A percentile compares a stretch with the other conserved stretches of the same genome.
phyloP scores from a whole-genome alignment of 2,113 vertebrate species.

The Semnornis frantzii region DNA sequence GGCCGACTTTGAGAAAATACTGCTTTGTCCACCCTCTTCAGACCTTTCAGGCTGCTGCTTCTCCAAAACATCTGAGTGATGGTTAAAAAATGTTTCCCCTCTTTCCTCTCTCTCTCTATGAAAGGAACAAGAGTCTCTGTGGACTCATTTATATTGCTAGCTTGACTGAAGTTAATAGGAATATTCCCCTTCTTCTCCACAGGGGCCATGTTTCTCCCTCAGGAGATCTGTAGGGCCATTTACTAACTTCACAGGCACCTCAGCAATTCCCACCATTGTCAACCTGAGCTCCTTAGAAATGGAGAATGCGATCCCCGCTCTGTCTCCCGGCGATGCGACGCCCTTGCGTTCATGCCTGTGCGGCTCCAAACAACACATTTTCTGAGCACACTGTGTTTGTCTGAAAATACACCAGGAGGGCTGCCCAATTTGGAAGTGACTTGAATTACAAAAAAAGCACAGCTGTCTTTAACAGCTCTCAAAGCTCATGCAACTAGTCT shows the following conservation, averaged over 20 bases:
- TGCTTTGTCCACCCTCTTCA: not conserved
- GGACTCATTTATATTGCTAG: conserved; percentile 28
- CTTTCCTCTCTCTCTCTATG: not conserved
- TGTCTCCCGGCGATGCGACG: conserved; percentile 34
- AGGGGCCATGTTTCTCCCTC: not conserved
- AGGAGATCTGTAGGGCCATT: not conserved
- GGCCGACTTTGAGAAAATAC: not conserved
- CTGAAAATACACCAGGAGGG: conserved; percentile 81
- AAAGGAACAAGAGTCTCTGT: not conserved
- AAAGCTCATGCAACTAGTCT: conserved; percentile 79
- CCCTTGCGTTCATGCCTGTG: conserved; percentile 49
- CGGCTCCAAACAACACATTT: conserved; percentile 71
- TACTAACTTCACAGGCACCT: conserved; percentile 30
- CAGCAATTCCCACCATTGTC: not conserved
- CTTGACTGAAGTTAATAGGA: conserved; percentile 9
- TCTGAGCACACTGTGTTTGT: conserved; percentile 77
- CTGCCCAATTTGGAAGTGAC: conserved; percentile 78
- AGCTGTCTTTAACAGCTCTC: conserved; percentile 82
- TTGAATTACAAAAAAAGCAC: conserved; percentile 81
- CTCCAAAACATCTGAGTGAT: conserved; percentile 12
- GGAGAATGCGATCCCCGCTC: not conserved
- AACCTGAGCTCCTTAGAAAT: conserved; percentile 40
- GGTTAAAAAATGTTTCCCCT: conserved; percentile 26
- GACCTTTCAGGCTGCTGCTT: not conserved
- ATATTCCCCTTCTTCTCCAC: conserved; percentile 31